Base-by-base conservation (phyloP, 1,140 invertebrate species). In the Penaeus vannamei region DNA sequence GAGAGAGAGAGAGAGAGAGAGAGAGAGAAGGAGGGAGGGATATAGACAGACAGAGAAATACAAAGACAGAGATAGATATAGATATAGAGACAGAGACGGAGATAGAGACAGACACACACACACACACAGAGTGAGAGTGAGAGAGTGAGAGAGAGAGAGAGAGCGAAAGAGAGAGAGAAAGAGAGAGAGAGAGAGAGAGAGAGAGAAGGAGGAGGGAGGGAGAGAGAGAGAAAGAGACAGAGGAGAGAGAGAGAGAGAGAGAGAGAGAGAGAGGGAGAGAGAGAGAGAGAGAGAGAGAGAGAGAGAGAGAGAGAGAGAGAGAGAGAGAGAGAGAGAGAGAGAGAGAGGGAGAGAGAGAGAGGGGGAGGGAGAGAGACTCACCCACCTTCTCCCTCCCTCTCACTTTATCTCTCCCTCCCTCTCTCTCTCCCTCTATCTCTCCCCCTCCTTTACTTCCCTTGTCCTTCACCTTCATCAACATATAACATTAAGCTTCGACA, bases 281-380 rank as follows among this genome's bases (percentile, higher is more conserved):
- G n/a, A 80, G 36, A 80, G 32, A 80, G 10, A 17, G 12, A 42
- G 79, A 80, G 14, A 12, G 32, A 36, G 79, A 80, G 36, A 80
- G 23, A 80, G n/a, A 80, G 36, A 80, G n/a, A 80, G 4, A 80
- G 79, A 80, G 14, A 80, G 23, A 42, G 79, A 80, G 1, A 80
- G 79, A 80, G 14, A 80, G 79, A 80, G 26, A 80, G 14, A 80
- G 32, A 80, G 10, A 17, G 12, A 42, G 79, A 80, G 14, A 12
- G 32, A 36, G 79, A 80, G 36, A 80, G 23, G 42, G n/a, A 80
- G 36, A 80, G n/a, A 80, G 4, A 80, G 79, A 80, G 14, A 80
- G 23, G 53, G 79, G 42, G 1, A 80, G 79, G 42, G 14, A 80
- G 79, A 80, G 26, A 80, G 14, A 80, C 77, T 42, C 29, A 80